Conservation (phyloP, 2,888 invertebrate genomes). For the Herminia tarsipennalis region DNA sequence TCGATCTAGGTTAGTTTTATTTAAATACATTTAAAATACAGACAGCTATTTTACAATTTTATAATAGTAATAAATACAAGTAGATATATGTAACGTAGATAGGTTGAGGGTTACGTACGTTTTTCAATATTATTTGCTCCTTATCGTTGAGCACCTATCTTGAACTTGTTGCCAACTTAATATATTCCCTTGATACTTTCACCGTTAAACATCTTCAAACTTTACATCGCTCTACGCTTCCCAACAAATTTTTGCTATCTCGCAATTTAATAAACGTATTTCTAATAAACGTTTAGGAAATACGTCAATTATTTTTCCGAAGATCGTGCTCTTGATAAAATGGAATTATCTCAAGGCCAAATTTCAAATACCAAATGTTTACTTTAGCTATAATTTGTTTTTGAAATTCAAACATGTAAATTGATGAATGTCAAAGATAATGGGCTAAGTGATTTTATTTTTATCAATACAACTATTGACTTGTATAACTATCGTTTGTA, state of each 20-base stretch:
- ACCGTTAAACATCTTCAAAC: conserved; percentile 53
- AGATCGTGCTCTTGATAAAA: too few species aligned
- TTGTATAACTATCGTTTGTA: too few species aligned
- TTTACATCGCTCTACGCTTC: conserved; percentile 47
- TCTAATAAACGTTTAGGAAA: conserved; percentile 31
- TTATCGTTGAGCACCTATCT: conserved; percentile 49
- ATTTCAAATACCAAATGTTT: too few species aligned
- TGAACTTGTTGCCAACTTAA: conserved; percentile 56
- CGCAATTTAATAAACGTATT: conserved; percentile 41
- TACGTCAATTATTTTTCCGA: background rate
- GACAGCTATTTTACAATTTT: too few species aligned
- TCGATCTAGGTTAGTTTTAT: too few species aligned
- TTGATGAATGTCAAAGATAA: too few species aligned
- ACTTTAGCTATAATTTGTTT: too few species aligned
- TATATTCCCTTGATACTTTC: conserved; percentile 56
- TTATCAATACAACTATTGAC: too few species aligned
- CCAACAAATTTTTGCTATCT: conserved; percentile 45
- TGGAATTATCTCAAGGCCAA: too few species aligned
- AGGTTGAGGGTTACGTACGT: conserved; percentile 7
- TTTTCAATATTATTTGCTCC: conserved; percentile 50
- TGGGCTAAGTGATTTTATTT: too few species aligned
- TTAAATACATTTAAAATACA: too few species aligned
- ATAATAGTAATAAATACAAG: background rate
- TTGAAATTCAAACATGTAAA: too few species aligned
- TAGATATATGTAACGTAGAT: conserved; percentile 1